phyloP scores from a whole-genome alignment of 2,888 invertebrate genomes.

The Hololepta plana region DNA sequence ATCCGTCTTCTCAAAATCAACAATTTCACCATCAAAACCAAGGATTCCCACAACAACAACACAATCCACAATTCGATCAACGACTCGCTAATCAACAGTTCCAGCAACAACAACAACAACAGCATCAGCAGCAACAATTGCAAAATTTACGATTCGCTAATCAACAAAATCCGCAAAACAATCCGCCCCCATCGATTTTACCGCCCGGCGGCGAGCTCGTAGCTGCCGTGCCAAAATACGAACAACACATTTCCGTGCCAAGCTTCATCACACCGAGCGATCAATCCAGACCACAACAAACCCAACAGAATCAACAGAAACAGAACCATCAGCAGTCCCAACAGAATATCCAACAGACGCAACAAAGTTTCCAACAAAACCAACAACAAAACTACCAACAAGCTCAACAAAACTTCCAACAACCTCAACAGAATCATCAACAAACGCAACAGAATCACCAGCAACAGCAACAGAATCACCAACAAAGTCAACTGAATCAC shows the following conservation, averaged over 20 bases:
- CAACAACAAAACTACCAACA: conserved; percentile 9
- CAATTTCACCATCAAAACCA: conserved; percentile 4
- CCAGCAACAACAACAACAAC: conserved; percentile 12
- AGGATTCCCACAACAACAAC: conserved; percentile 9
- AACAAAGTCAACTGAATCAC: conserved; percentile 9
- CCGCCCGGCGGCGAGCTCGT: conserved; percentile 56
- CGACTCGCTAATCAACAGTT: conserved; percentile 4
- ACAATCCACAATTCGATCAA: conserved; percentile 8
- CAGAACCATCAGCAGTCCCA: conserved; percentile 3
- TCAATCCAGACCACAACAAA: conserved; percentile 14
- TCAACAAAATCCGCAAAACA: conserved; percentile 11
- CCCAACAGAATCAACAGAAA: conserved; percentile 7
- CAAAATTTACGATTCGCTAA: conserved; percentile 10
- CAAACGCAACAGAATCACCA: conserved; percentile 4
- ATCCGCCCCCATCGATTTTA: conserved; percentile 22
- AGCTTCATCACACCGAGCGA: conserved; percentile 9
- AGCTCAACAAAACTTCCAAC: no score
- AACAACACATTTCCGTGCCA: conserved; percentile 54
- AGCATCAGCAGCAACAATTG: conserved; percentile 16
- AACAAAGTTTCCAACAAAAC: conserved; percentile 7
- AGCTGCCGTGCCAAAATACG: conserved; percentile 58
- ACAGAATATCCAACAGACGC: conserved; percentile 4
- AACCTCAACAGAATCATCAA: conserved; percentile 10
- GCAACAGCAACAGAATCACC: conserved; percentile 10
- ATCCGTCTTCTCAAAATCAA: conserved; percentile 9